Conservation (phyloP, 2,113 vertebrate genomes). For the Anarrhichthys ocellatus region DNA sequence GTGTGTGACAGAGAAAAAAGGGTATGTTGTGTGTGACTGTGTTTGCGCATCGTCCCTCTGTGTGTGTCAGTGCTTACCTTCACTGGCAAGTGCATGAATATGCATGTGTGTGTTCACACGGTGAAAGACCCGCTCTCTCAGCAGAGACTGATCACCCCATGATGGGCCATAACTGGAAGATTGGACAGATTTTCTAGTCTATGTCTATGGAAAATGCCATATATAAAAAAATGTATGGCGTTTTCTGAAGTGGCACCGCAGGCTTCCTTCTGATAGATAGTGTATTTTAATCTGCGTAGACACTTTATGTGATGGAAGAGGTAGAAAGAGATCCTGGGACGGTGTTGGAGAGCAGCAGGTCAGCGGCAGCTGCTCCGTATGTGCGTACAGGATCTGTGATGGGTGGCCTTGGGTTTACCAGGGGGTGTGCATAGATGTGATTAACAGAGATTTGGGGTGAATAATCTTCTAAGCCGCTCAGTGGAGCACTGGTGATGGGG, state of each 20-base stretch:
- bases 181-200: conserved; percentile 68
- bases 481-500: conserved; percentile 47
- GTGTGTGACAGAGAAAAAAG: background rate
- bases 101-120: conserved; percentile 48
- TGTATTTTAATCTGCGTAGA: conserved; percentile 56
- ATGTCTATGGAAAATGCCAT: conserved; percentile 72
- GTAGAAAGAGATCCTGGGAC: conserved; percentile 29
- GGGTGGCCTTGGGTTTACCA: conserved; percentile 50
- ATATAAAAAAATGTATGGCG: conserved; percentile 73
- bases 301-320: conserved; percentile 49
- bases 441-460: conserved; percentile 79
- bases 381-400: conserved; percentile 26
- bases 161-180: conserved; percentile 69
- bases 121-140: conserved; percentile 48
- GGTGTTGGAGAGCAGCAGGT: conserved; percentile 46
- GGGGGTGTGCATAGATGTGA: conserved; percentile 68
- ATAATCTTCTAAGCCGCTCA: conserved; percentile 80
- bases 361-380: conserved; percentile 11
- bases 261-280: conserved; percentile 65
- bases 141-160: conserved; percentile 67
- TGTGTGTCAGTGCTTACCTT: conserved; percentile 34
- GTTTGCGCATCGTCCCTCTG: conserved; percentile 43
- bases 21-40: conserved; percentile 35
- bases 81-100: conserved; percentile 52
- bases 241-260: conserved; percentile 72